These are phyloP conservation scores for Drosophila quinaria DNA, from an alignment of 2,888 invertebrate genomes.

Conservation along the genomic window DNA sequence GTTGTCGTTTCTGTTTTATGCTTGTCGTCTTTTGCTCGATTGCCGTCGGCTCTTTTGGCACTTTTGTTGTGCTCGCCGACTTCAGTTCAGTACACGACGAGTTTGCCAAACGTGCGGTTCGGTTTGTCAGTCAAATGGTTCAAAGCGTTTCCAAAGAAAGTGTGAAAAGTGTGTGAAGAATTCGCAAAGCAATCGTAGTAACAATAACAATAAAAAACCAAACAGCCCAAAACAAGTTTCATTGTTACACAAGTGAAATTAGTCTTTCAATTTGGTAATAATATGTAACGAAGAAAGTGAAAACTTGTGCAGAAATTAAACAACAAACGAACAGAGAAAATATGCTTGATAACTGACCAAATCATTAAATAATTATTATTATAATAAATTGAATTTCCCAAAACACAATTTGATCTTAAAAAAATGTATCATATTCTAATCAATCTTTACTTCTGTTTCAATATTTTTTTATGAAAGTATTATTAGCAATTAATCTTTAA, in stretches of 20 bases:
- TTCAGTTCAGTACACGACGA: constrained; percentile 70
- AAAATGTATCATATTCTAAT: neutral
- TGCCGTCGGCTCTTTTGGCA: constrained; percentile 46
- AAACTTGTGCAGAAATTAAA: constrained; percentile 15
- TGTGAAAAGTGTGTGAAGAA: constrained; percentile 70
- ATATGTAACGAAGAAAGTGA: constrained; percentile 38
- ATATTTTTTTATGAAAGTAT: neutral
- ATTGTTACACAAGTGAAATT: constrained; percentile 64
- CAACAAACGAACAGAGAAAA: neutral
- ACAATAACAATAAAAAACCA: constrained; percentile 15
- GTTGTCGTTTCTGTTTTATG: constrained; percentile 15
- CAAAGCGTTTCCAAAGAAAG: constrained; percentile 51
- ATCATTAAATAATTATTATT: neutral
- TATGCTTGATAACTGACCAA: constrained; percentile 4
- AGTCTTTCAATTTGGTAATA: constrained; percentile 62
- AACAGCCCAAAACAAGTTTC: constrained; percentile 47
- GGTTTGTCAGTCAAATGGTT: constrained; percentile 16
- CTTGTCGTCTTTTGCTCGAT: constrained; percentile 27
- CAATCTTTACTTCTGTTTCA: neutral
- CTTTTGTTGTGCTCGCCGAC: constrained; percentile 39
- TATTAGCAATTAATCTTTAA: neutral
- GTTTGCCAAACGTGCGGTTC: constrained; percentile 68
- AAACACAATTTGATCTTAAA: neutral
- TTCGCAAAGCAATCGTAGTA: constrained; percentile 50
- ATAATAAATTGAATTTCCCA: neutral